phyloP scores from a whole-genome alignment of 2,113 vertebrate species.

The Piaya cayana region DNA sequence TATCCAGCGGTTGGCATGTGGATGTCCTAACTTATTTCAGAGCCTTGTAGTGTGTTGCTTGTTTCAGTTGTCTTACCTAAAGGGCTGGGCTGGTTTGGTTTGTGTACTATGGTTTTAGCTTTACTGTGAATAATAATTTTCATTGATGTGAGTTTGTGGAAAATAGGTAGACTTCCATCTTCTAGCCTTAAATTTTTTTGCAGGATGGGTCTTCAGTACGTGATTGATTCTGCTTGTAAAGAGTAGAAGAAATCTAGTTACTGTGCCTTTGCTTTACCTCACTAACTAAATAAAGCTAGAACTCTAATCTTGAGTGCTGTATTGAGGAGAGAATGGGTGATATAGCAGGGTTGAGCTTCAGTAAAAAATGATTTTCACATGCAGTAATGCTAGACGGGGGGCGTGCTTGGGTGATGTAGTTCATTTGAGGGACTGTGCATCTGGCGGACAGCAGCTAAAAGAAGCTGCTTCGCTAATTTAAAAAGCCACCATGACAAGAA shows the following conservation, averaged over 20 bases:
- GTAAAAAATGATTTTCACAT: neutral
- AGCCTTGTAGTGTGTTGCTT: neutral
- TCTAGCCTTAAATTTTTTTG: neutral
- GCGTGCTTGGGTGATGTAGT: neutral
- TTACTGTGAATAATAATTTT: neutral
- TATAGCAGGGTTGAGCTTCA: neutral
- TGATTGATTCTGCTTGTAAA: neutral
- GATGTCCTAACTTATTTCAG: neutral
- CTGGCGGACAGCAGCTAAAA: neutral
- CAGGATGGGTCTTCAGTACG: neutral
- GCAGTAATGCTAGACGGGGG: neutral
- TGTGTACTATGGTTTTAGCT: neutral
- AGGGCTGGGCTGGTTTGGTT: neutral
- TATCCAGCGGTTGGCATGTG: neutral
- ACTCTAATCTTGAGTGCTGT: fast-evolving
- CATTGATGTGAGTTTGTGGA: neutral
- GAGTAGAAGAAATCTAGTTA: neutral
- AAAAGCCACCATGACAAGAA: neutral
- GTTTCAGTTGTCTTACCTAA: neutral
- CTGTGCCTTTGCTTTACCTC: neutral
- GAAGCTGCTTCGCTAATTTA: neutral
- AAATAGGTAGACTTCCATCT: neutral
- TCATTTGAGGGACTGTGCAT: neutral
- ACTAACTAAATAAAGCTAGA: neutral
- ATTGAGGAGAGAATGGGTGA: neutral